Percentiles rank a stretch among this genome's conserved stretches.
These are phyloP conservation scores for Oryzias celebensis DNA, from an alignment of 2,113 vertebrate species.

Conservation along the genomic window DNA sequence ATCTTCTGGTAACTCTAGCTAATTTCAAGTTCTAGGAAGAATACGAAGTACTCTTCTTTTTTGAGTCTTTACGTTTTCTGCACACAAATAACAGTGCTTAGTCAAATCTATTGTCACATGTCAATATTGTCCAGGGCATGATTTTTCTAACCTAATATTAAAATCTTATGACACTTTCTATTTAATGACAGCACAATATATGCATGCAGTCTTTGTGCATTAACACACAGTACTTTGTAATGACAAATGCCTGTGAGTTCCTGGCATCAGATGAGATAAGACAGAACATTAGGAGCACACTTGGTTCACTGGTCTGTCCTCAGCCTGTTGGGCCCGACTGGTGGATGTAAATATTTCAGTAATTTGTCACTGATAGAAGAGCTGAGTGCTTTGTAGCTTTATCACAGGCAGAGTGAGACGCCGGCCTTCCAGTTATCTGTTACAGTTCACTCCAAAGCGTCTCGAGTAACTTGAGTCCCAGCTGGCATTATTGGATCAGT, in stretches of 20 bases:
- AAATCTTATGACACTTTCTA: neutral
- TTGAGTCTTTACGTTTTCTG: too few species aligned
- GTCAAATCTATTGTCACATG: too few species aligned
- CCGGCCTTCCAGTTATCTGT: slow-evolving; percentile 43
- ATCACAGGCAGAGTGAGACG: slow-evolving; percentile 31
- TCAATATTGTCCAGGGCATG: too few species aligned
- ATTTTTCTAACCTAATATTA: too few species aligned
- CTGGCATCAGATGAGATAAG: slow-evolving; percentile 51
- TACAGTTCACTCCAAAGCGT: slow-evolving; percentile 22
- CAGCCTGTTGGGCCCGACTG: slow-evolving; percentile 11
- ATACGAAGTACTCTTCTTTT: too few species aligned
- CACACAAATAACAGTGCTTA: too few species aligned
- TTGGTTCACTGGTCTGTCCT: slow-evolving; percentile 4
- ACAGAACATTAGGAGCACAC: slow-evolving; percentile 26
- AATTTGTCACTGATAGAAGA: slow-evolving; percentile 55
- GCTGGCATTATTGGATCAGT: slow-evolving; percentile 49
- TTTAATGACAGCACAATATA: neutral
- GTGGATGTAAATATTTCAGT: slow-evolving; percentile 57
- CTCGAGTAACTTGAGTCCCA: slow-evolving; percentile 40
- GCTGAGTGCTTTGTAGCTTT: slow-evolving; percentile 39
- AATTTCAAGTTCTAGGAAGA: too few species aligned
- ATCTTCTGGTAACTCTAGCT: too few species aligned
- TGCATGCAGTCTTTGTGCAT: slow-evolving; percentile 4
- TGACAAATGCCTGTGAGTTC: slow-evolving; percentile 39
- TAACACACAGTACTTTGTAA: slow-evolving; percentile 3